Base-by-base conservation (phyloP, 2,888 invertebrate species). In the Rhaphigaster nebulosa region DNA sequence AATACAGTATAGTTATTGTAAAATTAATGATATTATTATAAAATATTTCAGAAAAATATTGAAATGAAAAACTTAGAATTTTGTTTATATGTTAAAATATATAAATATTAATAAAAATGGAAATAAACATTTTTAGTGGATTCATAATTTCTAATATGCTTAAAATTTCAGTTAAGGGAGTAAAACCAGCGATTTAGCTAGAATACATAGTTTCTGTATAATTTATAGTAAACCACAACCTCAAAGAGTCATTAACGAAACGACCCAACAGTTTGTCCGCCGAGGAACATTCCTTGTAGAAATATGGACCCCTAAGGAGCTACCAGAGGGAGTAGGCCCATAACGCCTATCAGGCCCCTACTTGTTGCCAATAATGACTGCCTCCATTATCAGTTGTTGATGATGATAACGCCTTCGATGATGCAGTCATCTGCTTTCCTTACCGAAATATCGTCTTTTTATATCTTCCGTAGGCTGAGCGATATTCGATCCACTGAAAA, bases 401-500 rank as follows among this genome's bases (percentile, higher is more conserved):
- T 76, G 70, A 76, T 76, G 70, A 76, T 76, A 76, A 38, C 29
- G 38, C 70, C 70, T 76, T 34, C 70, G 20, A 76, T 76, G 38
- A 38, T 38, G 65, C 1, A 29, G 70, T 38, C 70, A 76, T 76
- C 70, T 76, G 0, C 70, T 34, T 38, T 38, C 70, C 20, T 38
- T 38, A 20, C 70, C 34, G 3, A 76, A 76, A 76, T 38, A 76
- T 76, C 70, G 38, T 12, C 34, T 76, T 76, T 76, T 76, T 76
- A 76, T 76, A 38, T 76, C 70, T 76, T 76, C 70, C 70, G 70
- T 76, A 76, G 70, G 70, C 70, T 76, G 70, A 76, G 23, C 70
- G 70, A 76, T 38, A 20, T 76, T 76, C 34, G 38, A 38, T 76
- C 70, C 8, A 5, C 34, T 20, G 70, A 38, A 76, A 38, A 6